Percentiles rank a stretch among this genome's conserved stretches.
These are phyloP conservation scores for Lipophrys pholis DNA, from an alignment of 2,113 vertebrate genomes.

Conservation along the genomic window DNA sequence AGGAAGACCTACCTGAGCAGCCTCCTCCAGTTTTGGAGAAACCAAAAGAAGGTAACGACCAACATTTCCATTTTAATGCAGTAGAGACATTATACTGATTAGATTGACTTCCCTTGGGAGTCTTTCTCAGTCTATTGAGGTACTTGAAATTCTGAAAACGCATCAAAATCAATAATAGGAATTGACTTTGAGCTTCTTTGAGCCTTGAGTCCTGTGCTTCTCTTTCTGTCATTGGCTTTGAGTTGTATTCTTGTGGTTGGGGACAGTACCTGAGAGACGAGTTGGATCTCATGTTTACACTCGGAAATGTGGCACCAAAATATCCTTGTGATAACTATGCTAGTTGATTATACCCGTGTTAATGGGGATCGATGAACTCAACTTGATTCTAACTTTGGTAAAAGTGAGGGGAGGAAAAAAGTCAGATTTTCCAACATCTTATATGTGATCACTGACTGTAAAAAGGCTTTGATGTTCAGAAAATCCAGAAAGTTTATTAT, in stretches of 20 bases:
- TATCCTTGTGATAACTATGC: too few relatives aligned
- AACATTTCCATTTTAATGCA: not conserved
- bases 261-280: too few relatives aligned
- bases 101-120: too few relatives aligned
- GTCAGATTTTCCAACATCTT: too few relatives aligned
- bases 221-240: too few relatives aligned
- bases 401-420: too few relatives aligned
- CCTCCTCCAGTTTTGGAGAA: conserved; percentile 70
- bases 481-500: not conserved
- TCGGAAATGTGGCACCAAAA: not conserved
- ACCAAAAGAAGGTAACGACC: conserved; percentile 72
- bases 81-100: too few relatives aligned
- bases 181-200: not conserved
- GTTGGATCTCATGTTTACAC: not conserved
- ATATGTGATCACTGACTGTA: not conserved
- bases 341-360: not conserved
- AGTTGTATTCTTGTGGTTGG: too few relatives aligned
- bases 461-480: not conserved
- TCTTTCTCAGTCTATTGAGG: too few relatives aligned
- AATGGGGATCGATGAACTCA: not conserved
- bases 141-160: too few relatives aligned
- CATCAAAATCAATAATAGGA: not conserved
- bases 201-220: too few relatives aligned
- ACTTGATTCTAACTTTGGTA: too few relatives aligned
- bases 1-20: conserved; percentile 80